Base-by-base conservation (phyloP, 1,140 invertebrate genomes). In the Drosophila prosaltans region DNA sequence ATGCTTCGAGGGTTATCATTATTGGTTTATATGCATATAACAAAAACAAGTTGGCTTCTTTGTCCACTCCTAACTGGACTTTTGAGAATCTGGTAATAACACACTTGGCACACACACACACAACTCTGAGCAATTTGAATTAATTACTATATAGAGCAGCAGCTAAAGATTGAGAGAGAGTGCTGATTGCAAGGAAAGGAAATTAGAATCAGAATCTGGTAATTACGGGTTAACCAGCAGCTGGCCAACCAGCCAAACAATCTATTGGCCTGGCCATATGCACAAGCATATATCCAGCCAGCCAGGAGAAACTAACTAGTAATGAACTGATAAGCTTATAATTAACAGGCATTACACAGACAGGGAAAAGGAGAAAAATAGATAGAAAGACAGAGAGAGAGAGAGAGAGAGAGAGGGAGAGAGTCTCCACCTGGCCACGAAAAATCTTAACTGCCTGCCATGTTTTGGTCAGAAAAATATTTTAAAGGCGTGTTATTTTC, bases 241-340 rank as follows among this genome's bases (percentile, higher is more conserved):
- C 21, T 36, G 32, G 6, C 32, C 8, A 51, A 51, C 24, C 8
- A 9, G 45, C 21, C 21, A 51, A 51, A 5, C 45, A 51, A 51
- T 26, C 45, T 24, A 9, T 51, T 51, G 9, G 45, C 45, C 45
- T 51, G 21, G 3, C 45, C 45, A 51, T 51, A 51, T 51, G 45
- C 21, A 51, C 21, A 51, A 51, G 21, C 45, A 10, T 36, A 36
- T 36, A 36, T 51, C 45, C 45, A 51, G 36, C 16, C 48, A 48
- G 54, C 16, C 16, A 48, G 54, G 30, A 76, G 60, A 59, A 78
- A 74, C 67, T 59, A 59, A 40, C 45, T 76, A 61, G 75, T 59
- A 86, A 88, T 88, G 83, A 89, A 86, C 84, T 86, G 83, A 86
- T 86, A 86, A 86, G 83, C 83, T 80, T 70, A 61, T 88, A 86